phyloP scores from a whole-genome alignment of 2,888 invertebrate genomes.

The Zaprionus obscuricornis region DNA sequence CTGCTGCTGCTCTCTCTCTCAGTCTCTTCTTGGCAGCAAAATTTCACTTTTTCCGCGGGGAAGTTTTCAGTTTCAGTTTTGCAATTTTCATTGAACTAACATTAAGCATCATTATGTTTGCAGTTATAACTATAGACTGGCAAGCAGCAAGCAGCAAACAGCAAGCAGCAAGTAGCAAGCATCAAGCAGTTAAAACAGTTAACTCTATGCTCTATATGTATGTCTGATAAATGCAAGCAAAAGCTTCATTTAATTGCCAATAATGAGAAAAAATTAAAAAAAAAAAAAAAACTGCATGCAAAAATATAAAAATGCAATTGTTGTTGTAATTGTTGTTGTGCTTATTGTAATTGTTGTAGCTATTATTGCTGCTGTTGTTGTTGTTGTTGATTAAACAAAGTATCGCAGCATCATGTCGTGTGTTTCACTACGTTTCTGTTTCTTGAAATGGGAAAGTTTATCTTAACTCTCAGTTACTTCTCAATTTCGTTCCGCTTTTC shows the following conservation, averaged over 20 bases:
- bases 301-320: constrained; percentile 5
- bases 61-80: constrained; percentile 45
- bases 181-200: no score
- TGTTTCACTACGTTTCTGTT: constrained; percentile 42
- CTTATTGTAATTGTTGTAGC: constrained; percentile 12
- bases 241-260: constrained; percentile 46
- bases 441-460: constrained; percentile 58
- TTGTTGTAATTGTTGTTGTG: constrained; percentile 4
- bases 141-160: constrained; percentile 2
- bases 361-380: constrained; percentile 17
- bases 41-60: constrained; percentile 50
- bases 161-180: not conserved
- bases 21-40: constrained; percentile 6
- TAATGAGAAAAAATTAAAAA: no score
- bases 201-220: constrained; percentile 28
- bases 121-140: constrained; percentile 14
- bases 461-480: constrained; percentile 27
- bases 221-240: no score
- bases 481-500: constrained; percentile 52
- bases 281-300: not conserved
- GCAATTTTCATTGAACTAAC: constrained; percentile 52
- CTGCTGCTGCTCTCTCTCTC: constrained; percentile 6
- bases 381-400: constrained; percentile 20
- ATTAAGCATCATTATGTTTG: constrained; percentile 48
- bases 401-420: constrained; percentile 35